Evolutionary conservation across 2,113 vertebrate species (phyloP).

Genomic region (Enhydra lutris): DNA sequence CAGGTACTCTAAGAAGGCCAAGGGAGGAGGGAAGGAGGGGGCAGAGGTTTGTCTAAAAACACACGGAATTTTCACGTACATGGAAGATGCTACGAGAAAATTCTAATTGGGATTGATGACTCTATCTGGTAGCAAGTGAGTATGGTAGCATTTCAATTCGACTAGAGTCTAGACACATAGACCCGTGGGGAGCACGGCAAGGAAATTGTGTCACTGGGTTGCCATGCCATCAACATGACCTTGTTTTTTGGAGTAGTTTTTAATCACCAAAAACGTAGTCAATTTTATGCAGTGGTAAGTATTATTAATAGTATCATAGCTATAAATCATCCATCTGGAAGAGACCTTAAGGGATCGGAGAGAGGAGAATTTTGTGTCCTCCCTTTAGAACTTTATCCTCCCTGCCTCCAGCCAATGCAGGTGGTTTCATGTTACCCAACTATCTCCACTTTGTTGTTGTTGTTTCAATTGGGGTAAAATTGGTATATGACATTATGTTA

Average conservation of each 20-base stretch:
- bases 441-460: background rate
- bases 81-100: background rate
- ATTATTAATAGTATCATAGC: background rate
- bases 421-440: background rate
- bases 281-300: background rate
- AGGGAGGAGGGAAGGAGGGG: no score
- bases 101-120: background rate
- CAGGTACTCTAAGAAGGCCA: slow-evolving; percentile 84
- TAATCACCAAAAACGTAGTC: background rate
- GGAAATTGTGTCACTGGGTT: background rate
- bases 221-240: background rate
- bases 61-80: rapidly evolving
- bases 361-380: background rate
- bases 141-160: background rate
- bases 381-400: background rate
- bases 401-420: background rate
- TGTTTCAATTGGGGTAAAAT: background rate
- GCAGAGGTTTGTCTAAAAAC: rapidly evolving
- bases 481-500: background rate
- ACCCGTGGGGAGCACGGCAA: background rate
- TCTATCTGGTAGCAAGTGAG: background rate
- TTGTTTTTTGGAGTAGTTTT: background rate
- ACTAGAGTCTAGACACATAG: background rate
- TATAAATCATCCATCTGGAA: background rate
- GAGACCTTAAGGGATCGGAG: background rate